Conservation (phyloP, 1,140 invertebrate species). For the Teleogryllus occipitalis region DNA sequence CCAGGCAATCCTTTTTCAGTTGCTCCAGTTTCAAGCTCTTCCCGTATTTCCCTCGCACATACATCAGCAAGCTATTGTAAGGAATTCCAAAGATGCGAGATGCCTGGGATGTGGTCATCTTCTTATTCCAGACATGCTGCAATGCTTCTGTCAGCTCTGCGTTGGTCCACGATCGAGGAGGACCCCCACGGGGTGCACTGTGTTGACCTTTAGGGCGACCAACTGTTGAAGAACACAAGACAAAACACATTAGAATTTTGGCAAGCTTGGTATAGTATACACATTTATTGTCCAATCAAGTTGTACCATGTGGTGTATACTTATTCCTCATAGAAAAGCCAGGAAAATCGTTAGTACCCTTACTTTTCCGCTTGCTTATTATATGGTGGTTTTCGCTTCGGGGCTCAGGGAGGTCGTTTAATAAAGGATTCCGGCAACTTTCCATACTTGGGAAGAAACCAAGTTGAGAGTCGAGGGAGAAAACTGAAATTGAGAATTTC, state of each 20-base stretch:
- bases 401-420: conserved; percentile 55
- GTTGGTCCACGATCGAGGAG: conserved; percentile 83
- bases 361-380: conserved; percentile 34
- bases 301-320: neutral
- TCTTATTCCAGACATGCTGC: conserved; percentile 86
- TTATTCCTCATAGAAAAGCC: conserved; percentile 4
- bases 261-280: neutral
- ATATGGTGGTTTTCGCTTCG: conserved; percentile 37
- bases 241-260: neutral
- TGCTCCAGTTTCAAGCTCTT: conserved; percentile 82
- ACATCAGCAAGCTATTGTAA: conserved; percentile 85
- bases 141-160: conserved; percentile 78
- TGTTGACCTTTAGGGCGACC: conserved; percentile 77
- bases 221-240: conserved; percentile 34
- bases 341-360: conserved; percentile 19
- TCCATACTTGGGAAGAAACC: conserved; percentile 65
- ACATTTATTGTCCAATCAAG: neutral
- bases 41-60: conserved; percentile 84
- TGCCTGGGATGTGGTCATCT: conserved; percentile 89
- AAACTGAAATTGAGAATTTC: conserved; percentile 47
- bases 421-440: conserved; percentile 56
- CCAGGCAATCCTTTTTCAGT: conserved; percentile 76
- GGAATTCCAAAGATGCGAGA: conserved; percentile 82
- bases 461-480: conserved; percentile 59
- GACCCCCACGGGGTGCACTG: conserved; percentile 76